Evolutionary conservation across 2,797 vertebrate genomes (phyloP), one percentile per base, ranked within the genome.

Genomic region (Silurus aristotelis): DNA sequence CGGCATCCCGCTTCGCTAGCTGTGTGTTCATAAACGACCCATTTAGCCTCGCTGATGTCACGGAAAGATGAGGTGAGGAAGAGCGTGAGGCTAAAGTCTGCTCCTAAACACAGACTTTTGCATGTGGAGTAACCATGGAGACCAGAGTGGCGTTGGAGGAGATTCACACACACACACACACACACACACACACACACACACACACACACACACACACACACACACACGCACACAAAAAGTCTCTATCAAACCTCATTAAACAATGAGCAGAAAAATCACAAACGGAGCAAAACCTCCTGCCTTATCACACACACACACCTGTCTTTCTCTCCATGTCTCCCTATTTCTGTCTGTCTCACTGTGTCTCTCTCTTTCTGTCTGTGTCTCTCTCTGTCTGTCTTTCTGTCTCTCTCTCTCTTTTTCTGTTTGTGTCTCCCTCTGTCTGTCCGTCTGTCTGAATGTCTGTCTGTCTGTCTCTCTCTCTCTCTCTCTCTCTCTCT

Each of bases 101-200:
- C 64, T 66, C 73, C 87, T 88, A 84, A 86, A 88, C 83, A 87
- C 84, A 0, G 86, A 88, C 64, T 80, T 73, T 63, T 58, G 46
- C 19, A 1, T 87, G 71, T 64, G 46, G 68, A 58, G 91, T 90
- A 84, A 87, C 90, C 90, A 84, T 86, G 88, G 89, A 58, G 88
- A 91, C 75, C 60, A n/a, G 80, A 83, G 82, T 38, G 20, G 61
- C 15, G 12, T 7, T 87, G 52, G 63, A 78, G 68, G 87, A 52
- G 70, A 80, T 46, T 67, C 31, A 81, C 63, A 58, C 14, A 66
- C n/a, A 67, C 43, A 66, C n/a, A 68, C 79, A 80, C 27, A 60
- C 75, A 78, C 75, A 78, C 55, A 77, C 55, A 58, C 73, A 58
- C 55, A 76, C 17, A 58, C 52, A 76, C 75, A 20, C 46, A 73